Percentiles rank a stretch among this genome's conserved stretches.
These are phyloP conservation scores for Allygus modestus DNA, from an alignment of 2,888 invertebrate species.

Conservation along the genomic window DNA sequence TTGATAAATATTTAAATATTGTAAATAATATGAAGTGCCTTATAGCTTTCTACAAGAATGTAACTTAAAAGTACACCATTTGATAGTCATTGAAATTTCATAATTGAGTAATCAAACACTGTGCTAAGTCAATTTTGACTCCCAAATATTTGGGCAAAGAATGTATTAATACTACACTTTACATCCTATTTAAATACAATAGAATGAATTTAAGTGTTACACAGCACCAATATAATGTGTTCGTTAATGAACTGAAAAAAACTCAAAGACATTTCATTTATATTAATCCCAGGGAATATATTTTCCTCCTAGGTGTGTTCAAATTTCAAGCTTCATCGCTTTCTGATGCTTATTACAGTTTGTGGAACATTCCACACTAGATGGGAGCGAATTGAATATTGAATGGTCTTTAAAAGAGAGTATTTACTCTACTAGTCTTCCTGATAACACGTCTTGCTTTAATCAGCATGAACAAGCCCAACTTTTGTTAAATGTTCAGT, in stretches of 20 bases:
- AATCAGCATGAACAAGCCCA: background rate
- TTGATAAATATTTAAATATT: background rate
- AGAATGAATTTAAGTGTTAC: slow-evolving; percentile 33
- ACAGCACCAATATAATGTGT: background rate
- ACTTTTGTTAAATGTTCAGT: background rate
- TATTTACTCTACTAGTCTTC: background rate
- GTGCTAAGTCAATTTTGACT: too few species aligned
- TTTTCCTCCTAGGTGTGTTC: slow-evolving; percentile 21
- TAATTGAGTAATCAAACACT: too few species aligned
- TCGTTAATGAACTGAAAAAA: background rate
- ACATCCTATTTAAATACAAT: slow-evolving; percentile 39
- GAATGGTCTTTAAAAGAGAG: background rate
- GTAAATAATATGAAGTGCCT: slow-evolving; percentile 16
- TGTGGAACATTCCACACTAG: background rate
- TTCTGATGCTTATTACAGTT: background rate
- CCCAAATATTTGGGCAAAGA: too few species aligned
- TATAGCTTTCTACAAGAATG: slow-evolving; percentile 12
- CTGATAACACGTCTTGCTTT: background rate
- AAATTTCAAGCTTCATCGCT: background rate
- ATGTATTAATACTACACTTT: slow-evolving; percentile 15
- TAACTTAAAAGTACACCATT: background rate
- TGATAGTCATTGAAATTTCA: background rate
- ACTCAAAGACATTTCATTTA: background rate
- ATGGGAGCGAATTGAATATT: background rate
- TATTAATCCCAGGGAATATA: background rate